Base-by-base conservation (phyloP, 1,140 invertebrate genomes). In the Tetragnatha versicolor region DNA sequence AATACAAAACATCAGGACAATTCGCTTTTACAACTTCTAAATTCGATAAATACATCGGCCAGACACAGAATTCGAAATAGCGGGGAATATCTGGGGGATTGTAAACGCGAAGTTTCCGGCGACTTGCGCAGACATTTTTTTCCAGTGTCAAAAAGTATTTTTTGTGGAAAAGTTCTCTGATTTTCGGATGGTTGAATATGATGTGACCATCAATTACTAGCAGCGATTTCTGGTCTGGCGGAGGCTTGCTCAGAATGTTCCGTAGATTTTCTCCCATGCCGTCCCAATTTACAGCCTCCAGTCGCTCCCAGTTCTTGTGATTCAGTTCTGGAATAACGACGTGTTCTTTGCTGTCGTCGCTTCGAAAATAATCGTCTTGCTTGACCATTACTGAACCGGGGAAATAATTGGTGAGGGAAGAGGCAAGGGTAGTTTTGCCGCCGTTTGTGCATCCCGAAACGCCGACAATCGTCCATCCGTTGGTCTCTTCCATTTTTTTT, bases 351-450 rank as follows among this genome's bases (percentile, higher is more conserved):
- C 90, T 86, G 9, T 90, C 88, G 85, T 92, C 90, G 79, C 92
- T 88, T 25, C 89, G 88, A 84, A 93, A 95, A 85, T 94, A 95
- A 82, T 90, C 84, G 84, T 95, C 94, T 85, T 94, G 93, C 80
- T 89, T 88, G 14, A 94, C 86, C 0, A 91, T 53, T 42, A 89
- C 84, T 0, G 89, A 88, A 37, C 89, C 87, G 3, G 88, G 85
- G 7, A 91, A 84, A 58, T 86, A 84, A 22, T 79, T 53, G 2
- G 58, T 45, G 7, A 85, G 65, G 37, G 89, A 84, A 27, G 78
- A 81, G 0, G 92, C 88, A 20, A 94, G 81, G 0, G 92, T 92
- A 1, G 92, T 92, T 87, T 95, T 95, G 42, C 93, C 93, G 58
- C 92, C 91, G 81, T 91, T 92, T 0, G 93, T 94, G 3, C 91